Evolutionary conservation across 2,888 invertebrate genomes (phyloP), one percentile per base, ranked within the genome.

Genomic region (Alentia gelatinosa): DNA sequence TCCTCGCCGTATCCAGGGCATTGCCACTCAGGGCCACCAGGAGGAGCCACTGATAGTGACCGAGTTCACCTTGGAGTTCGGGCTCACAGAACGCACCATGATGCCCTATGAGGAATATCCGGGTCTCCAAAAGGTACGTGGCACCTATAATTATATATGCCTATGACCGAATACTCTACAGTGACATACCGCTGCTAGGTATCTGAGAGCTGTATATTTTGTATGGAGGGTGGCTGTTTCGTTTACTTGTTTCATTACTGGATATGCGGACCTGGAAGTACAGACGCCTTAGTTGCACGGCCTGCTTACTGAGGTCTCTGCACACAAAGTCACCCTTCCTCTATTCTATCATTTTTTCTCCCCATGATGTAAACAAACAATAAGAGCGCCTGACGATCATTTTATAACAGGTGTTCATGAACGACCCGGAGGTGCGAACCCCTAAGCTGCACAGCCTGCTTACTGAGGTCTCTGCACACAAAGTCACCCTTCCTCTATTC

Each of bases 11-110:
- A 30, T 86, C 19, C 86, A 86, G 42, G 86, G 86, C 7, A 33
- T 86, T n/a, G 42, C 30, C 47, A 86, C 86, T 7, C 86, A 86
- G 35, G 86, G 86, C 50, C 47, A 42, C 47, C 86, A 86, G 50
- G 30, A 9, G 30, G 42, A 15, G 42, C 12, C 23, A 15, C 35
- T 9, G 30, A 47, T 47, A 26, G 86, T 86, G 86, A 86, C 47
- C 7, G 12, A 12, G 3, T 86, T 86, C 86, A 86, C 47, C 42
- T 47, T 86, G 30, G 47, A 42, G 47, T 86, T 26, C 15, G 86
- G 86, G 30, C 42, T 86, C 47, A 42, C 47, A 1, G 86, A 86
- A 47, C n/a, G 9, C 4, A 23, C 9, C 42, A 86, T 86, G 86
- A 30, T 26, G 50, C 86, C 86, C 7, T 86, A 86, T 30, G 33